Evolutionary conservation across 2,888 invertebrate genomes (phyloP).

Genomic region (Drosophila kuntzei): DNA sequence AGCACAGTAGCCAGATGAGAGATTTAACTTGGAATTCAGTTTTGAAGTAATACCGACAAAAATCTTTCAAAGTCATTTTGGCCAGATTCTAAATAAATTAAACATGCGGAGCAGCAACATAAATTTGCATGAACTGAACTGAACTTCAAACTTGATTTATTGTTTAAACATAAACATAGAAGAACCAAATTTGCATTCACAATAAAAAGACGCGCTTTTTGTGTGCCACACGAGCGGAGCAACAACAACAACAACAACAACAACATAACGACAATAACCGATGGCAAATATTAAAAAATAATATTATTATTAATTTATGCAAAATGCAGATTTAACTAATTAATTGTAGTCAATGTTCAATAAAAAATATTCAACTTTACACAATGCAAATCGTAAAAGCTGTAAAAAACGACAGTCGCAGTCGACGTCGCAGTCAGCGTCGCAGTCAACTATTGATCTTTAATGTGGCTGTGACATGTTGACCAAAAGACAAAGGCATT

Average conservation of each 20-base stretch:
- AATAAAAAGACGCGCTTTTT: conserved; percentile 51
- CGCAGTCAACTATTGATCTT: conserved; percentile 64
- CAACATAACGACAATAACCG: conserved; percentile 5
- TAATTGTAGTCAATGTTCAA: conserved; percentile 77
- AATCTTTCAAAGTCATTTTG: conserved; percentile 59
- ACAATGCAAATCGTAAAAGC: conserved; percentile 70
- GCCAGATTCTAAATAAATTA: conserved; percentile 50
- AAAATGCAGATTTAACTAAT: conserved; percentile 77
- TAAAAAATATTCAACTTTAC: conserved; percentile 67
- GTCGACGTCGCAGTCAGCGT: conserved; percentile 10
- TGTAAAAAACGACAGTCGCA: conserved; percentile 33
- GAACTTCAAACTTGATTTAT: conserved; percentile 63
- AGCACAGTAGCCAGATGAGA: conserved; percentile 52
- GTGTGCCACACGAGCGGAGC: conserved; percentile 38
- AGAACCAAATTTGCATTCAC: conserved; percentile 51
- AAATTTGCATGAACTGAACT: conserved; percentile 43
- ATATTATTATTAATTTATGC: conserved; percentile 76
- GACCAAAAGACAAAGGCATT: conserved; percentile 70
- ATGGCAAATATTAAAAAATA: conserved; percentile 51
- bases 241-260: conserved; percentile 5
- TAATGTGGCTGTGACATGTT: conserved; percentile 65
- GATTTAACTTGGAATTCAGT: conserved; percentile 38
- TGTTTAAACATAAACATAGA: conserved; percentile 49
- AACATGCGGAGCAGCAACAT: conserved; percentile 42
- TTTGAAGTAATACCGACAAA: conserved; percentile 54